Evolutionary conservation across 1,140 invertebrate genomes (phyloP), one percentile per base, ranked within the genome.

Genomic region (Plectrocnemia conspersa): DNA sequence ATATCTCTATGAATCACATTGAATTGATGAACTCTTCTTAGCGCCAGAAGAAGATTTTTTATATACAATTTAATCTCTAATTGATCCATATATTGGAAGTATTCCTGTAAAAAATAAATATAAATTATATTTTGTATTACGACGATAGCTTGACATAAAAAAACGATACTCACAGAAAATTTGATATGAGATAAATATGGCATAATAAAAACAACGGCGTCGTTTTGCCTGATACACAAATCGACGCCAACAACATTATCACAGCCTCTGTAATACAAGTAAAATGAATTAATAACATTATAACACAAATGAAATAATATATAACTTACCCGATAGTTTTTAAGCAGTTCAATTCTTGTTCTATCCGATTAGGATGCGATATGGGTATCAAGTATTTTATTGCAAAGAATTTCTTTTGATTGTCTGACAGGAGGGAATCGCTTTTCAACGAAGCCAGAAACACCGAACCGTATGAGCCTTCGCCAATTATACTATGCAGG

Each of bases 1-100:
- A 96, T 81, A 68, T 96, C 92, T 61, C 93, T 76, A 69, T 96
- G 93, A 59, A 96, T 93, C 45, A 95, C 83, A 58, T 85, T 82
- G 68, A 88, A 88, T 49, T 82, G 79, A 72, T 96, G 93, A 36
- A 95, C 88, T 64, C 87, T 79, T 36, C 76, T 70, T 36, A 96
- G 72, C 3, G 93, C 90, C 41, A 82, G 76, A 54, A 95, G 68
- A 35, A 96, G 70, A 64, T 91, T 90, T 63, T 75, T 81, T 81
- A 95, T 90, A 67, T 95, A 95, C 46, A 82, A 72, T 59, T 81
- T 79, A 5, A 88, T 78, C 73, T 95, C 92, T 25, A 70, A 64
- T 2, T 82, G 72, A 64, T 77, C 77, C 85, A 89, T 86, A 49
- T 82, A 74, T 18, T 75, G 72, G 35, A 84, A 79, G 65, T 91